Percentiles rank a stretch among this genome's conserved stretches.
These are phyloP conservation scores for Gavialis gangeticus DNA, from an alignment of 2,113 vertebrate genomes.

Conservation along the genomic window DNA sequence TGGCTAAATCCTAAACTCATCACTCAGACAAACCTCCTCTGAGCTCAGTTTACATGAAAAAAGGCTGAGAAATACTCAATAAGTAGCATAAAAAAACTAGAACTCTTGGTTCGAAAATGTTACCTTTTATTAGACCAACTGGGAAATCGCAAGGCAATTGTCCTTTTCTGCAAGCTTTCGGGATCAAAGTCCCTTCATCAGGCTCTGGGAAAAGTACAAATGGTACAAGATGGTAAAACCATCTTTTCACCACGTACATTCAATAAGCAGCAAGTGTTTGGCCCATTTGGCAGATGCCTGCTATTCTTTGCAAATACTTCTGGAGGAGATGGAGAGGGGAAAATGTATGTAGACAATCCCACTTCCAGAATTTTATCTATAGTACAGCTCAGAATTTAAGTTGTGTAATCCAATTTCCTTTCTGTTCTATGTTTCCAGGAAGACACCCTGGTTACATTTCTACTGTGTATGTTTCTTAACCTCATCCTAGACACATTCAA, in stretches of 20 bases:
- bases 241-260: background rate
- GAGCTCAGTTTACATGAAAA: background rate
- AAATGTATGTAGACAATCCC: background rate
- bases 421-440: background rate
- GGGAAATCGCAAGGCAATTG: too few relatives aligned
- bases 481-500: background rate
- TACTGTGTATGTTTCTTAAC: background rate
- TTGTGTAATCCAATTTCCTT: background rate
- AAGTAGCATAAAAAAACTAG: too few relatives aligned
- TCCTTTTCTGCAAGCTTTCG: too few relatives aligned
- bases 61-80: background rate
- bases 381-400: fast-evolving
- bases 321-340: background rate
- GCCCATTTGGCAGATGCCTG: fast-evolving
- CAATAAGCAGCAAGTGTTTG: fast-evolving
- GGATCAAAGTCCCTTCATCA: too few relatives aligned
- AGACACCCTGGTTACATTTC: background rate
- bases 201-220: too few relatives aligned
- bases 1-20: background rate
- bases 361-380: background rate
- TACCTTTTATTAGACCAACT: too few relatives aligned
- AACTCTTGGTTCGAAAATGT: too few relatives aligned
- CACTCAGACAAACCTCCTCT: background rate
- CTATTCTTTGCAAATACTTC: fast-evolving
- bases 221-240: too few relatives aligned